Evolutionary conservation across 92 coral and sea anemone genomes (phyloP).

Genomic region (Heteractis magnifica): DNA sequence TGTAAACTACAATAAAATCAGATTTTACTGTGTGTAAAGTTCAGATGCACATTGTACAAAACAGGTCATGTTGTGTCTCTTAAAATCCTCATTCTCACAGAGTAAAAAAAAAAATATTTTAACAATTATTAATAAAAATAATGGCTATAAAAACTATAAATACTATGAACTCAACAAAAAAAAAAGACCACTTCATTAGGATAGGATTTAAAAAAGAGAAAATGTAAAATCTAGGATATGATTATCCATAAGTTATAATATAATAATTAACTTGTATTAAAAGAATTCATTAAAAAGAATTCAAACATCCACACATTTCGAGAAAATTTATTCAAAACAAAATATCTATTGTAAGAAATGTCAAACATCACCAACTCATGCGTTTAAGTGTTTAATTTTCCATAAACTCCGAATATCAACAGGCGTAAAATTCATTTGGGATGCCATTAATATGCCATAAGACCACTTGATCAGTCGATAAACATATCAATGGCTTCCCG

Average conservation of each 20-base stretch:
- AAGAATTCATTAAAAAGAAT: background rate
- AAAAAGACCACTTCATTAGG: background rate
- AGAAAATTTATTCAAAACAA: slow-evolving; percentile 4
- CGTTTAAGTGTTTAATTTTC: background rate
- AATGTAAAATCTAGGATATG: too few species aligned
- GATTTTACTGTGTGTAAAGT: background rate
- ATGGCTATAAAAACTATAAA: background rate
- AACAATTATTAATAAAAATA: background rate
- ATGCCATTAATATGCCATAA: background rate
- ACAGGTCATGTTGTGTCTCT: background rate
- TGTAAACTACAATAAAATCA: background rate
- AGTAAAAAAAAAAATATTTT: background rate
- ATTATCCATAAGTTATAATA: background rate
- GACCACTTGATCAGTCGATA: background rate
- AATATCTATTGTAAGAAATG: background rate
- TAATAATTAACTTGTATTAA: background rate
- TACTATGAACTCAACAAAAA: background rate
- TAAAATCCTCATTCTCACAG: background rate
- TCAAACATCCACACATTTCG: background rate
- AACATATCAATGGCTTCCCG: background rate
- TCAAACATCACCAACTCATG: background rate
- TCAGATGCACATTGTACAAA: background rate
- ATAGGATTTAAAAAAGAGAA: background rate
- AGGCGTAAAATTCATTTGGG: background rate
- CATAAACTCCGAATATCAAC: background rate